Percentiles rank a stretch among this genome's conserved stretches.
phyloP scores from a whole-genome alignment of 2,797 vertebrate species.

The Sebastes cheni region DNA sequence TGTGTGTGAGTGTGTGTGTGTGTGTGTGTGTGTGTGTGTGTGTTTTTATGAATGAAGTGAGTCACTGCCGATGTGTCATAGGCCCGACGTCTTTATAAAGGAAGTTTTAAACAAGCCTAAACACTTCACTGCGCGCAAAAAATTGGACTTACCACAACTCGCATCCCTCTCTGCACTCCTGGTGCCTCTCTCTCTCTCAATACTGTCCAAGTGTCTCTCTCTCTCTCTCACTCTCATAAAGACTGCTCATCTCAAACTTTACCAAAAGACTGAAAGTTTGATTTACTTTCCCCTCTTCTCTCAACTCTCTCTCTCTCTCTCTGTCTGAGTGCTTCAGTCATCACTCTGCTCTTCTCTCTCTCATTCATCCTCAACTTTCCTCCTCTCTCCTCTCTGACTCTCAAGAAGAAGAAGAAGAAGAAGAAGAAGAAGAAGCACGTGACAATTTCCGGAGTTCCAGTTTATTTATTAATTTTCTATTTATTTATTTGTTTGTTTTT shows the following conservation, averaged over 20 bases:
- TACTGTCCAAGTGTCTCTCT: conserved; percentile 63
- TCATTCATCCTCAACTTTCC: conserved; percentile 77
- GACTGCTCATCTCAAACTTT: conserved; percentile 68
- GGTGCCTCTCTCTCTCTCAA: conserved; percentile 61
- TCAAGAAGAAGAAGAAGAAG: conserved; percentile 59
- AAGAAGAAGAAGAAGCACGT: conserved; percentile 79
- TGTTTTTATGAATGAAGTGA: conserved; percentile 91
- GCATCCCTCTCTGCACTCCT: conserved; percentile 80
- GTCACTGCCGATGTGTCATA: conserved; percentile 89
- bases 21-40: conserved; percentile 66
- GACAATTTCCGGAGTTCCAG: conserved; percentile 78
- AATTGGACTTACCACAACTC: conserved; percentile 85
- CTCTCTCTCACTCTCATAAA: conserved; percentile 66
- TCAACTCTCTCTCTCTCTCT: background rate
- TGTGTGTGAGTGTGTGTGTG: conserved; percentile 70
- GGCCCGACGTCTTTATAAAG: conserved; percentile 90
- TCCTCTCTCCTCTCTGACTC: conserved; percentile 62
- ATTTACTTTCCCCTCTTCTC: conserved; percentile 2
- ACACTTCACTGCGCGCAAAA: conserved; percentile 89
- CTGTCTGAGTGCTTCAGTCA: conserved; percentile 44
- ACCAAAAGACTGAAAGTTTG: conserved; percentile 60
- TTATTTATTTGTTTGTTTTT: conserved; percentile 76
- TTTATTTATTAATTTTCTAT: conserved; percentile 77
- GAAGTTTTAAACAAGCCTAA: conserved; percentile 92
- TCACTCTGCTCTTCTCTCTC: conserved; percentile 56